Evolutionary conservation across 2,797 vertebrate species (phyloP).

Genomic region (Anisognathus igniventris): DNA sequence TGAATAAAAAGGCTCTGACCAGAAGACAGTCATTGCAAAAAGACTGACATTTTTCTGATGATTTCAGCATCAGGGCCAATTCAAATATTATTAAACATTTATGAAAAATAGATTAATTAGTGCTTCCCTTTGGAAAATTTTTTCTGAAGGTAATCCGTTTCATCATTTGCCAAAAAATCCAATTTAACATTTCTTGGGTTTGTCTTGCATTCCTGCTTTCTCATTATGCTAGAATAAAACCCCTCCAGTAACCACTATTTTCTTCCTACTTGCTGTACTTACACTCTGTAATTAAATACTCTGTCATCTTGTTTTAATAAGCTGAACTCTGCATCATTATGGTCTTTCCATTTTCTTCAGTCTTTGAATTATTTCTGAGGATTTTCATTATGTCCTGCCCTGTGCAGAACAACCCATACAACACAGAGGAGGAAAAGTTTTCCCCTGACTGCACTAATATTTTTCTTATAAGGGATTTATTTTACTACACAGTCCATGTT

Average conservation of each 20-base stretch:
- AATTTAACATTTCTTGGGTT: background rate
- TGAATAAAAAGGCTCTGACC: background rate
- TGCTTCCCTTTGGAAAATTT: background rate
- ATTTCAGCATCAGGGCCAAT: background rate
- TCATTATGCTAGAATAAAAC: background rate
- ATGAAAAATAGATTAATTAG: background rate
- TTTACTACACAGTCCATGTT: background rate
- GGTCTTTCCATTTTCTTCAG: background rate
- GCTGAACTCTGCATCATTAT: background rate
- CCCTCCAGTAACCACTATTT: background rate
- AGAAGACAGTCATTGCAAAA: background rate
- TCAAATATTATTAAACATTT: background rate
- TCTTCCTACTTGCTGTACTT: background rate
- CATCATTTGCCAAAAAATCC: background rate
- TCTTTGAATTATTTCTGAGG: background rate
- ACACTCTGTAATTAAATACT: background rate
- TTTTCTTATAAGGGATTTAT: background rate
- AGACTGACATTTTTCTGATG: background rate
- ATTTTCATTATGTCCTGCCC: background rate
- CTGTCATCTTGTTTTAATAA: background rate
- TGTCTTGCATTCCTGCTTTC: background rate
- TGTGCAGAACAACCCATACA: background rate
- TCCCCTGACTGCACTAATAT: background rate
- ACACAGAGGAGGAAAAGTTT: background rate
- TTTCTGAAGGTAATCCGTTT: background rate